Evolutionary conservation across 2,797 vertebrate genomes (phyloP), one percentile per base, ranked within the genome.

Genomic region (Chromobotia macracanthus): DNA sequence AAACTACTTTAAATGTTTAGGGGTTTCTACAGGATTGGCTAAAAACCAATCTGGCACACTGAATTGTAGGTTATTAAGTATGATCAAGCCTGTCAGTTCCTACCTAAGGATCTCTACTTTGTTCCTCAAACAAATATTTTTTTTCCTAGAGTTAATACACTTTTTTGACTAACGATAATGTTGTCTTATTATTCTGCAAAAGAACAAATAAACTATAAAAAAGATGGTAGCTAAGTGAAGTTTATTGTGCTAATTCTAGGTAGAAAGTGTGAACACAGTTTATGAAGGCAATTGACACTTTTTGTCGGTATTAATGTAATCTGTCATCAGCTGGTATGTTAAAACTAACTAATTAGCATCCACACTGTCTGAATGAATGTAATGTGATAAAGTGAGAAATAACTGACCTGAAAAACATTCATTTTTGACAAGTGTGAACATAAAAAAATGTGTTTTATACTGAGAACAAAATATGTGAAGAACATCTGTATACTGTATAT

Each of bases 31-130:
- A 79, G 35, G 73, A 80, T 9, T 5, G 41, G 85, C 87, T 83
- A 78, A 67, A 78, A 78, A 46, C 1, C 21, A 79, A 77, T 51
- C 64, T 82, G 56, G 83, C 85, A 83, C 73, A 84, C 84, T 75
- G 75, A 88, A 71, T 73, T 81, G 84, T 85, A 78, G 83, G 80
- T 80, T 86, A 80, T 89, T 89, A 86, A 87, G 88, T 75, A 88
- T 88, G 77, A 82, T 83, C n/a, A n/a, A n/a, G n/a, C n/a, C n/a
- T 86, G 91, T 90, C 85, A 72, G 4, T 56, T 23, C 21, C 48
- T 88, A 87, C 84, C 83, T 84, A 77, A 77, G 73, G 83, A 86
- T 87, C 31, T 82, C 85, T 78, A 73, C 72, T 77, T 84, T 84
- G 82, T 87, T 71, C 74, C 79, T 51, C 31, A 85, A 72, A 66